These are phyloP conservation scores for Pimephales promelas DNA, from an alignment of 2,113 vertebrate species.

Conservation along the genomic window DNA sequence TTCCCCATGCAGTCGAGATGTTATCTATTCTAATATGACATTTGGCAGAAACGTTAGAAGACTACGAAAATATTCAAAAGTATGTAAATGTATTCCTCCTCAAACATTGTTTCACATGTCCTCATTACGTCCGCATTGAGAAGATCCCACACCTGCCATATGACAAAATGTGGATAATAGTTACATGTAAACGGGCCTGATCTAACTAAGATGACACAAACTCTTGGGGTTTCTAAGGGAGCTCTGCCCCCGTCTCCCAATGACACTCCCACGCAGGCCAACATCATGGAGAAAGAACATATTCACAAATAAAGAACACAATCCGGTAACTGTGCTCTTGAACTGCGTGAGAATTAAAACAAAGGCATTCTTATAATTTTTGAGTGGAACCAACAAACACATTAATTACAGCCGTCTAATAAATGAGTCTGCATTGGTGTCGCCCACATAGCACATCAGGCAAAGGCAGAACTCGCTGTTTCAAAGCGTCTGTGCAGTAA, in stretches of 20 bases:
- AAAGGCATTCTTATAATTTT: neutral
- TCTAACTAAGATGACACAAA: conserved; percentile 21
- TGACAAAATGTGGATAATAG: conserved; percentile 57
- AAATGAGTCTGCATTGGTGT: conserved; percentile 40
- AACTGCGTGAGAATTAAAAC: neutral
- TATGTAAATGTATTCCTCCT: conserved; percentile 61
- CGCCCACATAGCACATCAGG: conserved; percentile 39
- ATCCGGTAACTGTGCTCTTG: neutral
- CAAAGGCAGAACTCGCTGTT: conserved; percentile 45
- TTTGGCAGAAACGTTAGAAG: conserved; percentile 29
- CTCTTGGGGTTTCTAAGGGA: neutral
- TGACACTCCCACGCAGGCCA: neutral
- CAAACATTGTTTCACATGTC: conserved; percentile 58
- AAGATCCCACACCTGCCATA: conserved; percentile 75
- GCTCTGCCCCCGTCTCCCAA: neutral
- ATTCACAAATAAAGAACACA: neutral
- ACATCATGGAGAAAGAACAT: neutral
- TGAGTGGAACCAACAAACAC: conserved; percentile 36
- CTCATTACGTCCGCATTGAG: conserved; percentile 77
- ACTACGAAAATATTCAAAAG: conserved; percentile 55
- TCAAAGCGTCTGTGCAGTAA: conserved; percentile 33
- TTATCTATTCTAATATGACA: conserved; percentile 32
- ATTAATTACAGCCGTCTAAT: conserved; percentile 39
- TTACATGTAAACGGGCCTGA: conserved; percentile 32
- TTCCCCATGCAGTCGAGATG: conserved; percentile 23